phyloP scores from a whole-genome alignment of 1,140 invertebrate genomes.

The Drosophila seguyi region DNA sequence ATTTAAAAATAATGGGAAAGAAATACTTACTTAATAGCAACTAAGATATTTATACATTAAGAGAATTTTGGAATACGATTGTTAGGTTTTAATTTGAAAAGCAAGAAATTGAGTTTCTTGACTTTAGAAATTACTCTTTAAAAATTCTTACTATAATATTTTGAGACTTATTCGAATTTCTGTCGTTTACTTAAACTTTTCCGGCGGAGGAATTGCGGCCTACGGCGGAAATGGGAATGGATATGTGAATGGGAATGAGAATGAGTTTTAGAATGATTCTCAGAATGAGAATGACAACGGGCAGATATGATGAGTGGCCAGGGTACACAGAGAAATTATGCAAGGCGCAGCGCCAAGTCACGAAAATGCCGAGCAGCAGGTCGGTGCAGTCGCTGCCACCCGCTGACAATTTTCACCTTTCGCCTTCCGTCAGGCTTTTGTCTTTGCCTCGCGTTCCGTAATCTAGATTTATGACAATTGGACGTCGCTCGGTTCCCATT shows the following conservation, averaged over 20 bases:
- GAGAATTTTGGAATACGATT: background rate
- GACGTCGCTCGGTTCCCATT: slow-evolving; percentile 47
- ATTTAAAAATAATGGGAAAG: background rate
- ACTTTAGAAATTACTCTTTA: no score
- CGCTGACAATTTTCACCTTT: slow-evolving; percentile 78
- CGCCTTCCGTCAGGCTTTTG: slow-evolving; percentile 35
- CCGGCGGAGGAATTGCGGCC: background rate
- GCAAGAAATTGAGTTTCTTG: background rate
- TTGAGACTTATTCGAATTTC: background rate
- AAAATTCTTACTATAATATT: background rate
- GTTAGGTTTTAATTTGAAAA: background rate
- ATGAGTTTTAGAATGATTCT: slow-evolving; percentile 7
- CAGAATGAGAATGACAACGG: slow-evolving; percentile 31
- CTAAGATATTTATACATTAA: background rate
- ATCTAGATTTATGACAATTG: slow-evolving; percentile 82
- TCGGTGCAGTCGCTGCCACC: slow-evolving; percentile 31
- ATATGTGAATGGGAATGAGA: slow-evolving; percentile 31
- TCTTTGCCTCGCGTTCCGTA: slow-evolving; percentile 73
- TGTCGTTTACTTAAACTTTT: slow-evolving; percentile 1
- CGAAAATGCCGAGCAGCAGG: slow-evolving; percentile 45
- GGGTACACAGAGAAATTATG: slow-evolving; percentile 63
- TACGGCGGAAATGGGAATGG: slow-evolving; percentile 43
- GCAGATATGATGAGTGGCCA: slow-evolving; percentile 43
- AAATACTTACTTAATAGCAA: background rate
- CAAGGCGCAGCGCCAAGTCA: slow-evolving; percentile 54